A percentile compares a stretch with the other conserved stretches of the same genome.
These are phyloP conservation scores for Chlorodrepanis virens DNA, from an alignment of 2,113 vertebrate genomes.

Conservation along the genomic window DNA sequence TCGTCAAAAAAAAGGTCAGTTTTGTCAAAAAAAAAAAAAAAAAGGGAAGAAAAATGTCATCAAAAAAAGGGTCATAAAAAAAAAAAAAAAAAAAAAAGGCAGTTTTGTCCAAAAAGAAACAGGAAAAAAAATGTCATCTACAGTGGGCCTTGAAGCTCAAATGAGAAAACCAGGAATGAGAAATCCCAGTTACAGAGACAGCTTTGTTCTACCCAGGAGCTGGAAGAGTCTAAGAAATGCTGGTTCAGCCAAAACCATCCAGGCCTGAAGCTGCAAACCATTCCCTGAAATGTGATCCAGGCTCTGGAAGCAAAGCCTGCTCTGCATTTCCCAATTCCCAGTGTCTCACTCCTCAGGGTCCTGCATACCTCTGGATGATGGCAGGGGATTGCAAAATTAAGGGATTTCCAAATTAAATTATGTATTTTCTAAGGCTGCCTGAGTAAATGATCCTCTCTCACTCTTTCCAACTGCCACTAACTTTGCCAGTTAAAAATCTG, in stretches of 20 bases:
- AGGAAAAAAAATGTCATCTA: not conserved
- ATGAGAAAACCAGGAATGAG: not conserved
- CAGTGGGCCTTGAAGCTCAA: not conserved
- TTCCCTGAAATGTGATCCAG: not conserved
- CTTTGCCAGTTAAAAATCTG: not conserved
- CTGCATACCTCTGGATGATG: not conserved
- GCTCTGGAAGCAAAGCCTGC: not conserved
- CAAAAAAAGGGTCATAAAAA: not conserved
- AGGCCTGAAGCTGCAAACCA: not conserved
- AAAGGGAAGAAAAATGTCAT: too few species aligned
- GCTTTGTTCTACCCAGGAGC: not conserved
- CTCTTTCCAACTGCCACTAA: not conserved
- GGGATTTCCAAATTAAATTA: not conserved
- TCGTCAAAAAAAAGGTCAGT: too few species aligned
- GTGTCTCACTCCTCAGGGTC: not conserved
- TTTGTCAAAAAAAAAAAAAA: not conserved
- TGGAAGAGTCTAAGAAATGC: not conserved
- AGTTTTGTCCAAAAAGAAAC: too few species aligned
- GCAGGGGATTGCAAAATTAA: not conserved
- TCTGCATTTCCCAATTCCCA: not conserved
- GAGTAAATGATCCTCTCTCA: not conserved
- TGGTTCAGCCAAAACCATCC: not conserved
- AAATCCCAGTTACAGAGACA: not conserved
- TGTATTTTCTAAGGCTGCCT: not conserved
- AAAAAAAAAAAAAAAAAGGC: too few species aligned